A percentile compares a stretch with the other conserved stretches of the same genome.
These are phyloP conservation scores for Nomia melanderi DNA, from an alignment of 1,140 invertebrate species.

Conservation along the genomic window DNA sequence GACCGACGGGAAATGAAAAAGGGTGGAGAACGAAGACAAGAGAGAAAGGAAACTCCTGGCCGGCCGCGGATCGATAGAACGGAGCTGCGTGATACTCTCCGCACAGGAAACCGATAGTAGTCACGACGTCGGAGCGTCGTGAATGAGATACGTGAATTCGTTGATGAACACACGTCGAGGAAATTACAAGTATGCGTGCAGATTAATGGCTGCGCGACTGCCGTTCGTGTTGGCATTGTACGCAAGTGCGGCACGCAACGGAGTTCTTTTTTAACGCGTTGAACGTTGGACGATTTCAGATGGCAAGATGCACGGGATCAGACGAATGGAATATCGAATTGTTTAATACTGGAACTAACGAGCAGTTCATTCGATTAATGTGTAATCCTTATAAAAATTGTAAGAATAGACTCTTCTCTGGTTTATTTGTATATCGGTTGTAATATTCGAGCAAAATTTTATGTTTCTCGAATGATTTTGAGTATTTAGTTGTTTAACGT, in stretches of 20 bases:
- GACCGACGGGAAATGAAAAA: slow-evolving; percentile 19
- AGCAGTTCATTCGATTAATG: too few species aligned
- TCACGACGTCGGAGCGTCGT: slow-evolving; percentile 27
- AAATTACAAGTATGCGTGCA: slow-evolving; percentile 29
- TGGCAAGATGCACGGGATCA: too few species aligned
- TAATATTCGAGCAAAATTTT: too few species aligned
- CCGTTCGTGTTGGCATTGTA: background rate
- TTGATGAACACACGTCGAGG: slow-evolving; percentile 24
- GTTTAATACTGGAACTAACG: too few species aligned
- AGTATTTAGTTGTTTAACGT: too few species aligned
- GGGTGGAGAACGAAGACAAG: slow-evolving; percentile 20
- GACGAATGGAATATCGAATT: too few species aligned
- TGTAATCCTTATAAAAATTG: too few species aligned
- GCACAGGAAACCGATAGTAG: slow-evolving; percentile 55
- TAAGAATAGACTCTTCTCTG: too few species aligned
- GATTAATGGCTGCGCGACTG: background rate
- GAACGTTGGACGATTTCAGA: too few species aligned
- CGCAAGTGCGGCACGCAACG: background rate
- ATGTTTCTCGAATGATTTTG: too few species aligned
- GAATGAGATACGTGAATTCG: slow-evolving; percentile 49
- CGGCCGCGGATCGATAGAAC: slow-evolving; percentile 69
- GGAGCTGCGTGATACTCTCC: slow-evolving; percentile 69
- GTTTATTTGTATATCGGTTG: too few species aligned
- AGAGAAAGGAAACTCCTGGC: slow-evolving; percentile 31
- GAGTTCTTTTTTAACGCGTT: background rate